Base-by-base conservation (phyloP, 2,888 invertebrate genomes). In the Temnothorax rugatulus region DNA sequence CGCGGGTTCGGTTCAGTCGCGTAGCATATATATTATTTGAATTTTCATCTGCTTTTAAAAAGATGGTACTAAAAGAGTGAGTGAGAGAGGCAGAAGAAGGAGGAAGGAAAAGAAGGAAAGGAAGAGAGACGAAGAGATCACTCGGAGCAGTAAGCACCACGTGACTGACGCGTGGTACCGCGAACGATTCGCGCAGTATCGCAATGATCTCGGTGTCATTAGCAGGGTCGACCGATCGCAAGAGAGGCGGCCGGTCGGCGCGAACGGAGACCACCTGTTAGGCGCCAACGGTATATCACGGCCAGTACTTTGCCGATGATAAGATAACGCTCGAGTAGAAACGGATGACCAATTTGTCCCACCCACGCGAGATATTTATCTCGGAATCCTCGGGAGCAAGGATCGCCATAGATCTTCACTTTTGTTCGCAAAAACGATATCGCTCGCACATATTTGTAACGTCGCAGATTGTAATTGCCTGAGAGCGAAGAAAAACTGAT, bases 141-240 rank as follows among this genome's bases (percentile, higher is more conserved):
- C 68, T 87, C 61, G 25, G 15, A 74, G 29, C 41, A 25, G 44
- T 38, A 61, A 88, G 90, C 91, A 93, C 93, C 92, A 93, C 93
- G 93, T 93, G 93, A 90, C 76, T 91, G 63, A 91, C 92, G 92
- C 93, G 92, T 92, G 93, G 86, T 90, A 86, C 69, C 74, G 29
- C 71, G 47, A 61, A 77, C 50, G 15, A 38, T 15, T 86, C 57
- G 61, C 79, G 38, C 59, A 64, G 29, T 29, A 38, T 44, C 57
- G 13, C 34, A 38, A 74, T 34, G 15, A 52, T 47, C 11, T 54
- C 25, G 54, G 18, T 11, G 44, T 77, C 82, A 66, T 79, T 57
- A 77, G 38, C 66, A 44, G 25, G n/a, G 9, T 44, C 47, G 21
- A 68, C 44, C 29, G 63, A 38, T 71, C 34, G 50, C 38, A 52